Conservation (phyloP, 2,888 invertebrate species). For the Petrolisthes manimaculis region DNA sequence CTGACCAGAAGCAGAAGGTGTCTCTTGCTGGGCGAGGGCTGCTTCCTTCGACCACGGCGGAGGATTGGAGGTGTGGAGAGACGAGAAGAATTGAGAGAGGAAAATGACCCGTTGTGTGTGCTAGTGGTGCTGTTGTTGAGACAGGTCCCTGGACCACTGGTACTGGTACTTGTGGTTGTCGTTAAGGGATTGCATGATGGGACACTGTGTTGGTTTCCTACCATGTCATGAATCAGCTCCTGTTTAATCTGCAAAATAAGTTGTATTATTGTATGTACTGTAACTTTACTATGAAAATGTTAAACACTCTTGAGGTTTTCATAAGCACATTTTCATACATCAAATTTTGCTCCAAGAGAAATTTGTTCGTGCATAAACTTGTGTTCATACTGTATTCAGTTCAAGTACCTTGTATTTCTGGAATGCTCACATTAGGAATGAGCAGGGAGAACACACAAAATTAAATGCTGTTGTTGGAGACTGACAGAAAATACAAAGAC, state of each 20-base stretch:
- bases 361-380: no score
- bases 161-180: background rate
- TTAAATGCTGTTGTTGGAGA: no score
- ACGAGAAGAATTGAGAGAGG: slow-evolving; percentile 58
- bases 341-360: background rate
- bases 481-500: no score
- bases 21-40: slow-evolving; percentile 57
- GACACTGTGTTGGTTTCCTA: background rate
- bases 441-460: no score
- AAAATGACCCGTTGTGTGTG: slow-evolving; percentile 40
- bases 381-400: no score
- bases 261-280: background rate
- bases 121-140: slow-evolving; percentile 37
- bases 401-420: no score
- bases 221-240: slow-evolving; percentile 33
- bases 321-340: no score
- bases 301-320: background rate
- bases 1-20: slow-evolving; percentile 38
- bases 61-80: slow-evolving; percentile 66
- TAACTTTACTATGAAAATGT: background rate
- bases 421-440: no score
- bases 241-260: slow-evolving; percentile 45
- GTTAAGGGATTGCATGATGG: background rate
- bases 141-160: background rate
- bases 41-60: slow-evolving; percentile 63